Conservation (phyloP, 2,113 vertebrate species). For the Gallinago paraguaiae region DNA sequence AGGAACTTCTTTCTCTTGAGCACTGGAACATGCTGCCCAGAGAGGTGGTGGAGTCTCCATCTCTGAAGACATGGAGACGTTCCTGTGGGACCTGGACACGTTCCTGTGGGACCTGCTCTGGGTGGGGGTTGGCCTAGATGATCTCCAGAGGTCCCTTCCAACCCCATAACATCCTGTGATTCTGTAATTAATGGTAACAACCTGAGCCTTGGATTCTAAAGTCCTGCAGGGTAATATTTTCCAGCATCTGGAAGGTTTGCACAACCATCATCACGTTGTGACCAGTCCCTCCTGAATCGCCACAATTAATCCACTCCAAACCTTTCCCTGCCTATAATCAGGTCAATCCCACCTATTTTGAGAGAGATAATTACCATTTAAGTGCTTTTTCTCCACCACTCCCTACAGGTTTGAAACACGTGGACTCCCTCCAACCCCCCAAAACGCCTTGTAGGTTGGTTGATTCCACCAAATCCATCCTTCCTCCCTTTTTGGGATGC, state of each 20-base stretch:
- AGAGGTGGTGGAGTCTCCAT: no score
- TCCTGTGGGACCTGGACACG: no score
- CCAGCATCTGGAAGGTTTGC: neutral
- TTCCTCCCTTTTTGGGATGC: no score
- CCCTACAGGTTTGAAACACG: neutral
- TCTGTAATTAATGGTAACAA: neutral
- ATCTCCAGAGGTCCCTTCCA: no score
- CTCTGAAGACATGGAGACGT: no score
- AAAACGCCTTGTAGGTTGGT: fast-evolving
- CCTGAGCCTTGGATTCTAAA: neutral
- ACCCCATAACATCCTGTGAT: no score
- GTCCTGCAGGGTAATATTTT: neutral
- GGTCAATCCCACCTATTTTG: neutral
- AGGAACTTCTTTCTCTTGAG: no score
- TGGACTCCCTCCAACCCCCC: no score
- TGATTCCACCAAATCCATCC: neutral
- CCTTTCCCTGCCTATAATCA: neutral
- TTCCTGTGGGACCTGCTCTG: no score
- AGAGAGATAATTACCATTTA: neutral
- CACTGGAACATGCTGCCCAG: no score
- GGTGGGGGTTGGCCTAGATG: no score
- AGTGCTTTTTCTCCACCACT: neutral
- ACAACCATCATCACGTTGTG: fast-evolving
- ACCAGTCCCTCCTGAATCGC: neutral
- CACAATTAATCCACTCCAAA: neutral